These are phyloP conservation scores for Prenolepis imparis DNA, from an alignment of 2,888 invertebrate species.

Conservation along the genomic window DNA sequence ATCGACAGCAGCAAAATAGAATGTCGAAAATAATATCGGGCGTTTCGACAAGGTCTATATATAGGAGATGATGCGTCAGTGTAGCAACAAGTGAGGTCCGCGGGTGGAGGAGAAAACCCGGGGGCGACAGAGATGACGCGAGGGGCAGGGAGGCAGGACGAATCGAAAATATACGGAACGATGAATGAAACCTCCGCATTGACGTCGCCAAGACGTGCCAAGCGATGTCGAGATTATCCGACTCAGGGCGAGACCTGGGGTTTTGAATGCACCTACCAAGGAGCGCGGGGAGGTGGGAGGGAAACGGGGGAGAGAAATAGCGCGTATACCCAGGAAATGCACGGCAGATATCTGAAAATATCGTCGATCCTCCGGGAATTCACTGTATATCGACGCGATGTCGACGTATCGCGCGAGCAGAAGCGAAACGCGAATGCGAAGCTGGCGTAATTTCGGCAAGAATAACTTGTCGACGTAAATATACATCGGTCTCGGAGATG, in stretches of 20 bases:
- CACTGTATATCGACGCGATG: slow-evolving; percentile 1
- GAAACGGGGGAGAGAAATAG: neutral
- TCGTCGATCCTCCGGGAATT: slow-evolving; percentile 28
- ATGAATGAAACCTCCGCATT: slow-evolving; percentile 72
- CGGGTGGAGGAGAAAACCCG: slow-evolving; percentile 44
- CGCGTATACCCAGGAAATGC: neutral
- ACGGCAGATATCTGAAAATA: slow-evolving; percentile 44
- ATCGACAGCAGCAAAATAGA: slow-evolving; percentile 38
- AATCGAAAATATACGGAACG: slow-evolving; percentile 74
- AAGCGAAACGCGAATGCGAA: too few relatives aligned
- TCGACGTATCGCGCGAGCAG: slow-evolving; percentile 2
- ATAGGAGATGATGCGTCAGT: slow-evolving; percentile 49
- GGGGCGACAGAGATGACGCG: neutral
- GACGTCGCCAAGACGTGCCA: slow-evolving; percentile 49
- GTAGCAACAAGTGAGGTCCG: slow-evolving; percentile 67
- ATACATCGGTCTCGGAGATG: neutral
- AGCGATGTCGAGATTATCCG: slow-evolving; percentile 61
- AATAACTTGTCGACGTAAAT: slow-evolving; percentile 27
- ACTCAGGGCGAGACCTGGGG: slow-evolving; percentile 21
- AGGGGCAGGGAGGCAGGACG: slow-evolving; percentile 49
- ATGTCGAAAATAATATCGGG: slow-evolving; percentile 47
- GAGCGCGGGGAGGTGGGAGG: neutral
- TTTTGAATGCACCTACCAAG: slow-evolving; percentile 47
- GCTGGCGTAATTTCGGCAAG: slow-evolving; percentile 18
- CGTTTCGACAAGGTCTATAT: slow-evolving; percentile 43